Base-by-base conservation (phyloP, 1,140 invertebrate genomes). In the Drosophila triauraria region DNA sequence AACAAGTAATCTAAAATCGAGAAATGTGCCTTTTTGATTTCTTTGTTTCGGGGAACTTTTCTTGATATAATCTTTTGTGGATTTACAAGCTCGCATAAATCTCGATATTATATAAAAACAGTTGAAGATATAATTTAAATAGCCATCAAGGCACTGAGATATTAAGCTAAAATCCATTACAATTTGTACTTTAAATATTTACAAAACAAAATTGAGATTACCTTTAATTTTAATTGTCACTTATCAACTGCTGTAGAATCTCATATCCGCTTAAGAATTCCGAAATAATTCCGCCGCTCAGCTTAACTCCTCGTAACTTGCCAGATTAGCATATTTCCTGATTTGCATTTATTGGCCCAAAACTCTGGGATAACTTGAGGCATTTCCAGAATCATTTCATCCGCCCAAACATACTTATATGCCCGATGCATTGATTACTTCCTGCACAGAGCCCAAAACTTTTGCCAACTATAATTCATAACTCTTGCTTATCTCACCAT, bases 401-500 rank as follows among this genome's bases (percentile, higher is more conserved):
- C 65, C 65, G 46, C 30, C 46, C 43, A 51, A 50, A 61, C 48
- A 40, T 40, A 46, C 58, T 53, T 53, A 58, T 51, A 17, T 42
- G 25, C 27, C 38, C 58, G 61, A 83, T 80, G 67, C 81, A 86
- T 88, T 88, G 80, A 88, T 88, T 88, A 84, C 75, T 78, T 70
- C 75, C 50, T 53, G 17, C 43, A 25, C 53, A 56, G 53, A 56
- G 53, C 43, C 43, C 9, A 27, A 78, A 78, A 78, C 44, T 78
- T 78, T 75, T 30, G 23, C 51, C 63, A 56, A 83, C 56, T 60
- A 84, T 80, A 65, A 84, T 59, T 88, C 63, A 67, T 80, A 87
- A 84, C 83, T 88, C 81, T 87, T 78, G 76, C 65, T 78, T 78
- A 78, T 78, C 75, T 78, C 65, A 30, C 32, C 83, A 87, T 88